These are phyloP conservation scores for Myotis findleyi DNA, from an alignment of 2,797 vertebrate genomes.

Conservation along the genomic window DNA sequence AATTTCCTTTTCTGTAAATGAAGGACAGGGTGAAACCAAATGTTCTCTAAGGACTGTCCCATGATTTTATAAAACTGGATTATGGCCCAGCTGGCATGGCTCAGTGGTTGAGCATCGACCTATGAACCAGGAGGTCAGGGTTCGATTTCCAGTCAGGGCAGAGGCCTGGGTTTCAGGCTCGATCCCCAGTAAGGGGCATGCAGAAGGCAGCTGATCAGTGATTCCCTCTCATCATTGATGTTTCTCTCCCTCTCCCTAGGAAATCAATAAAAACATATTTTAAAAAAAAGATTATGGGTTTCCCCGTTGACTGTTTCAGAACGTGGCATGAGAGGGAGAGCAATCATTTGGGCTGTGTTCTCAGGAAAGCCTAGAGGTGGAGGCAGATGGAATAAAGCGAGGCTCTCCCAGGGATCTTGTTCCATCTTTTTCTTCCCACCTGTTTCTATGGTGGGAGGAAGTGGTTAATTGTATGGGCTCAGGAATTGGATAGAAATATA, in stretches of 20 bases:
- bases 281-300: background rate
- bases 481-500: background rate
- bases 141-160: too few species aligned
- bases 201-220: too few species aligned
- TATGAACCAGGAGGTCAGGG: too few species aligned
- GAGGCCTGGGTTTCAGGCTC: too few species aligned
- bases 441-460: background rate
- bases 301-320: background rate
- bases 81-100: too few species aligned
- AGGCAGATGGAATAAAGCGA: background rate
- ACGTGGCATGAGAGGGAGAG: background rate
- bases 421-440: background rate
- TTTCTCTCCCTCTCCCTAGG: too few species aligned
- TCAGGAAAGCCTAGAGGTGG: background rate
- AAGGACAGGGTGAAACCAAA: background rate
- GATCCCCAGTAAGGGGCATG: too few species aligned
- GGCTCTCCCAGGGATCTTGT: background rate
- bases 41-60: background rate
- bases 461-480: background rate
- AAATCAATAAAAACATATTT: background rate
- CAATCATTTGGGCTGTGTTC: background rate
- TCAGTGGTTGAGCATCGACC: too few species aligned
- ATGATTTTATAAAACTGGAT: background rate
- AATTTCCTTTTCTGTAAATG: constrained; percentile 20
- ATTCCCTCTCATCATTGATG: too few species aligned